A percentile compares a stretch with the other conserved stretches of the same genome.
phyloP scores from a whole-genome alignment of 2,797 vertebrate genomes.

The Iguana delicatissima region DNA sequence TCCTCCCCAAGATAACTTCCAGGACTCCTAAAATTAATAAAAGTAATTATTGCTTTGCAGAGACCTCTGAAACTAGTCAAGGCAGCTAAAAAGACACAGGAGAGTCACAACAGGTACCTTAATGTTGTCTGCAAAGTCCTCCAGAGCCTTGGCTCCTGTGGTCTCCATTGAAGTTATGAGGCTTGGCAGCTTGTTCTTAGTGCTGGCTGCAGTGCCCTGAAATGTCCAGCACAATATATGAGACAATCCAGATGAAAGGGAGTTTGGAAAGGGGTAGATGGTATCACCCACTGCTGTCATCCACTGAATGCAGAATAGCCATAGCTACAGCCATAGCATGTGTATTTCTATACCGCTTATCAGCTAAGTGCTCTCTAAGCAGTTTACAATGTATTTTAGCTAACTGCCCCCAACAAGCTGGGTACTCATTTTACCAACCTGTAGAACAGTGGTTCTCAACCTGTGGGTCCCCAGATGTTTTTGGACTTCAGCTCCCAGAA shows the following conservation, averaged over 20 bases:
- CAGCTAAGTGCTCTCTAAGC: too few species aligned
- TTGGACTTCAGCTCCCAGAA: too few species aligned
- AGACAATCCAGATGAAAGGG: not conserved
- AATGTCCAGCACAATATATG: conserved; percentile 13
- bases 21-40: not conserved
- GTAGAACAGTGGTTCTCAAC: too few species aligned
- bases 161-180: conserved; percentile 98
- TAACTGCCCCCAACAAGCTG: too few species aligned
- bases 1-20: conserved; percentile 21
- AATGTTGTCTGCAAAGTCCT: conserved; percentile 98
- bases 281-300: not conserved
- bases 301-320: not conserved
- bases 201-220: conserved; percentile 96
- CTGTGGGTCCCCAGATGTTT: too few species aligned
- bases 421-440: too few species aligned
- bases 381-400: too few species aligned
- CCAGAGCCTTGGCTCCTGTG: conserved; percentile 94
- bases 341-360: too few species aligned
- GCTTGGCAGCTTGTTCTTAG: conserved; percentile 97
- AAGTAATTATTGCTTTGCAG: not conserved
- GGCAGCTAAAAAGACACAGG: not conserved
- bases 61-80: not conserved
- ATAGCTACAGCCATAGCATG: too few species aligned
- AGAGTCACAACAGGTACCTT: conserved; percentile 82
- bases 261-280: not conserved